These are phyloP conservation scores for Varanus salvator DNA, from an alignment of 2,113 vertebrate species.

Conservation along the genomic window DNA sequence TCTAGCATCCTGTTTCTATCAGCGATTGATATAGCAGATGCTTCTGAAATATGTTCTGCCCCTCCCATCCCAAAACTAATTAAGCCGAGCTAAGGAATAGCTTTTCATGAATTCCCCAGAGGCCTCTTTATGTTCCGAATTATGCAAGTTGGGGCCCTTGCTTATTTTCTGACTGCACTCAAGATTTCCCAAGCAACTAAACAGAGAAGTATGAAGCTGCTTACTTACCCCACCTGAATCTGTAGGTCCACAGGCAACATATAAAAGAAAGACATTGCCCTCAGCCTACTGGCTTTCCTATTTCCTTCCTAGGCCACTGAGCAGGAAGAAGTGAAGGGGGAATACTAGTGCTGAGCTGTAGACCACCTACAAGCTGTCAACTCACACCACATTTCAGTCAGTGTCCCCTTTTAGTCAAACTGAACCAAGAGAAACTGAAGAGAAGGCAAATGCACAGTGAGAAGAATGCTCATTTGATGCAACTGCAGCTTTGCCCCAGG, in stretches of 20 bases:
- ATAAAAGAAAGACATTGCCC: background rate
- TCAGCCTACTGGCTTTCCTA: background rate
- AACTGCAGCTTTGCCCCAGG: background rate
- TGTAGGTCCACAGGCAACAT: background rate
- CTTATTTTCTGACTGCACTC: background rate
- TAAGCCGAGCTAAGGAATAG: background rate
- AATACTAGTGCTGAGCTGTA: background rate
- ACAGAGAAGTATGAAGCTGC: background rate
- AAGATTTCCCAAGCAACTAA: background rate
- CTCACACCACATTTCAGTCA: background rate
- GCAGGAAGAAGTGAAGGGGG: no score
- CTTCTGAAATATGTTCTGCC: background rate
- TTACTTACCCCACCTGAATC: background rate
- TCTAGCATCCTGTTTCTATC: background rate
- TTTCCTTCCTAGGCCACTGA: background rate
- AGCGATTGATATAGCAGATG: background rate
- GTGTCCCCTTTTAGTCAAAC: background rate
- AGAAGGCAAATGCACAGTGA: no score
- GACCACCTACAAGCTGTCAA: background rate
- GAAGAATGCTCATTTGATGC: background rate
- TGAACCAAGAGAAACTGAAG: background rate
- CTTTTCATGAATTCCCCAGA: background rate
- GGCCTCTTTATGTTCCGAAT: background rate
- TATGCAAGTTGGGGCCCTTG: background rate
- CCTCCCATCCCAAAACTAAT: background rate